A percentile compares a stretch with the other conserved stretches of the same genome.
Conservation (phyloP, 2,888 invertebrate species). For the Synergus umbraculus region DNA sequence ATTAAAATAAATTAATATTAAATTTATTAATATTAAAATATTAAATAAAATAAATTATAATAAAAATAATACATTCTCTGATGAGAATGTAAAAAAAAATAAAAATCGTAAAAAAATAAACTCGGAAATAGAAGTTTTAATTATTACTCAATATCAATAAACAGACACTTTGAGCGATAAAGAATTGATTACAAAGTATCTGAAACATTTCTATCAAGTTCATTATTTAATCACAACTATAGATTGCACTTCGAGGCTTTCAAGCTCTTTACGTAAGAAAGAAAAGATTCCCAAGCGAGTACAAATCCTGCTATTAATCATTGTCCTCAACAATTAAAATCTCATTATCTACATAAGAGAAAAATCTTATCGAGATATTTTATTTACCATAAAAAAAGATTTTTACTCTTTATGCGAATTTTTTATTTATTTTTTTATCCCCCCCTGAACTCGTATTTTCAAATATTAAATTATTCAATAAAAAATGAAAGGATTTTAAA, state of each 20-base stretch:
- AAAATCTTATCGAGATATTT: neutral
- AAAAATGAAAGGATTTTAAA: neutral
- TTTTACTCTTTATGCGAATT: no score
- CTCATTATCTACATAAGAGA: neutral
- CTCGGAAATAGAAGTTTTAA: neutral
- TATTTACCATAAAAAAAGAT: neutral
- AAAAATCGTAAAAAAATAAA: neutral
- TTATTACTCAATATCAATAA: neutral
- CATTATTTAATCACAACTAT: conserved; percentile 18
- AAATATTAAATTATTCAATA: neutral
- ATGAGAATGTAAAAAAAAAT: no score
- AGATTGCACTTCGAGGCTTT: neutral
- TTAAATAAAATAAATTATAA: no score
- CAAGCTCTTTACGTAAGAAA: neutral
- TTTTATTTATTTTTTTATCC: neutral
- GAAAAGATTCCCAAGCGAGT: neutral
- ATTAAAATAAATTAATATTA: no score
- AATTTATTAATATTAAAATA: no score
- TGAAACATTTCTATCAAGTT: conserved; percentile 6
- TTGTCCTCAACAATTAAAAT: neutral
- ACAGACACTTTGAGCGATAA: neutral
- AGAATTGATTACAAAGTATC: neutral
- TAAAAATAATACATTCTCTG: no score
- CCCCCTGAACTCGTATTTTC: neutral
- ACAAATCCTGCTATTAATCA: neutral